Conservation (phyloP, 1,140 invertebrate species). For the Popillia japonica region DNA sequence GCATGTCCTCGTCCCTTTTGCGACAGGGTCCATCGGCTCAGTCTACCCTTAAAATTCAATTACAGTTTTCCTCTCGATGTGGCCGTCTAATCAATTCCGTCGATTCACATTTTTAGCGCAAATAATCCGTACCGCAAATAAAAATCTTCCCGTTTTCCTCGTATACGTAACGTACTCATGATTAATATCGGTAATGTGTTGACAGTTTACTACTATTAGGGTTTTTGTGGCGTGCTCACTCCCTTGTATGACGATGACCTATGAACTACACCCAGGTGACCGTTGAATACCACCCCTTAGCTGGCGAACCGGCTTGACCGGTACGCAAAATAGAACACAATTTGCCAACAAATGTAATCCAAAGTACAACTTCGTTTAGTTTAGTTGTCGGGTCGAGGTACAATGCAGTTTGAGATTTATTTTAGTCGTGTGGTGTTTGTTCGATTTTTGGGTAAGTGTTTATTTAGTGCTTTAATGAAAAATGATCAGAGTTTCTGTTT, state of each 20-base stretch:
- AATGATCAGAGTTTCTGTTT: no score
- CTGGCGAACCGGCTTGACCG: conserved; percentile 38
- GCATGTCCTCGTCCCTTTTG: background rate
- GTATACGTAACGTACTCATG: conserved; percentile 49
- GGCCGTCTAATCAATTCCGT: background rate
- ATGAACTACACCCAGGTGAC: conserved; percentile 52
- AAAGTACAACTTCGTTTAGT: conserved; percentile 36
- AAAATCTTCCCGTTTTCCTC: background rate
- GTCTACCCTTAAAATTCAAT: conserved; percentile 39
- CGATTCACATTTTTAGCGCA: background rate
- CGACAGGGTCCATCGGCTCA: background rate
- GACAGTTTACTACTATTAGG: conserved; percentile 60
- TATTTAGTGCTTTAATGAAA: no score
- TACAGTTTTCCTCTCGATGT: conserved; percentile 7
- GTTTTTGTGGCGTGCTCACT: conserved; percentile 60
- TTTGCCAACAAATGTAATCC: conserved; percentile 41
- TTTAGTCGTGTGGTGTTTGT: background rate
- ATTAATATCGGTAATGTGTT: conserved; percentile 61
- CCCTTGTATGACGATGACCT: conserved; percentile 55
- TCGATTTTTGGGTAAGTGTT: background rate
- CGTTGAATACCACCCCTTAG: conserved; percentile 45
- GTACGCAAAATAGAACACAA: conserved; percentile 30
- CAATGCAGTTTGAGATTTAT: background rate
- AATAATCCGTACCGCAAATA: background rate
- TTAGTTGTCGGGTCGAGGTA: conserved; percentile 5